phyloP scores from a whole-genome alignment of 1,140 invertebrate species.

The Drosophila pectinifera region DNA sequence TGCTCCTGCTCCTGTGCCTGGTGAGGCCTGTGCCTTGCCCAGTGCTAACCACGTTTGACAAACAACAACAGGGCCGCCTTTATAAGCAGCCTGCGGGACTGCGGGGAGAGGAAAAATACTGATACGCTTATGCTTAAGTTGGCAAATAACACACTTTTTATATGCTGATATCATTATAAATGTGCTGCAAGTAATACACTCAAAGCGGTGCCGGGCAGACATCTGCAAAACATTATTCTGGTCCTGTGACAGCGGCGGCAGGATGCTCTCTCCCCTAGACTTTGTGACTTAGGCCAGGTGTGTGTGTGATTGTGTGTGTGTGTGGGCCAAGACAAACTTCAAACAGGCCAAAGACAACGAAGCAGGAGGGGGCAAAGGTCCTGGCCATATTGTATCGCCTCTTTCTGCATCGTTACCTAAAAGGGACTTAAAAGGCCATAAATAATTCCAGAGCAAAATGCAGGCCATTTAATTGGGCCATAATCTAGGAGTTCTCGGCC shows the following conservation, averaged over 20 bases:
- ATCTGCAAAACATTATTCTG: conserved; percentile 31
- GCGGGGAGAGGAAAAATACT: background rate
- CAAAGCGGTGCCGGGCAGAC: conserved; percentile 28
- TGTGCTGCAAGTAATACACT: conserved; percentile 51
- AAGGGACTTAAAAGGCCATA: background rate
- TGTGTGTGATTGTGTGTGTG: background rate
- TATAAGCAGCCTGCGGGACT: conserved; percentile 28
- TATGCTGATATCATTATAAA: conserved; percentile 54
- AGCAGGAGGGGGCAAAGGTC: conserved; percentile 1
- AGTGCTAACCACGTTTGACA: conserved; percentile 44
- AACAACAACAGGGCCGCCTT: conserved; percentile 36
- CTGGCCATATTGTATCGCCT: conserved; percentile 3
- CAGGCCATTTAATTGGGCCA: background rate
- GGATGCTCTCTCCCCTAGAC: background rate
- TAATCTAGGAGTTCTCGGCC: background rate
- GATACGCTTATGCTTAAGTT: conserved; percentile 50
- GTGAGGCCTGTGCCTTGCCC: conserved; percentile 2
- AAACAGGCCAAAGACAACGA: conserved; percentile 18
- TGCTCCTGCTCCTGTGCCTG: background rate
- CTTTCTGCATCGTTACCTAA: conserved; percentile 6
- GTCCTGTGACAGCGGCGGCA: conserved; percentile 1
- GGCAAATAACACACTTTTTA: conserved; percentile 58
- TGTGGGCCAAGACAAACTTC: conserved; percentile 4
- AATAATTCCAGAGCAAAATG: too few relatives aligned
- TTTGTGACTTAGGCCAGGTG: background rate